Percentiles rank a stretch among this genome's conserved stretches.
Evolutionary conservation across 2,113 vertebrate species (phyloP).

Genomic region (Hipposideros armiger): DNA sequence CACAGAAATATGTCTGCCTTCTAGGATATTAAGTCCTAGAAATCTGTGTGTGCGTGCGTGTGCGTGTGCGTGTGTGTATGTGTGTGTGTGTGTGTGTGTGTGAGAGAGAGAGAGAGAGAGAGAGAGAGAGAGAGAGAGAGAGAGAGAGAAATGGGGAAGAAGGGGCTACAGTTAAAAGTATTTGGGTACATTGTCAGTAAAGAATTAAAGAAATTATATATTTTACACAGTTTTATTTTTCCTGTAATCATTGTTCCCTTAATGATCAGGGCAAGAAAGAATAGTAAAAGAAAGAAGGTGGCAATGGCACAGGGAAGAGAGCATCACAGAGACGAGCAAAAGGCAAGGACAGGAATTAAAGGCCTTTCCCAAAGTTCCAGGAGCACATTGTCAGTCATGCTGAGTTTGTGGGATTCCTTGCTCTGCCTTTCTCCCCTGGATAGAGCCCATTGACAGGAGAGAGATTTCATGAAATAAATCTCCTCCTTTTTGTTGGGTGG

Average conservation of each 20-base stretch:
- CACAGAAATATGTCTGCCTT: background rate
- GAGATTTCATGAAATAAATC: conserved; percentile 15
- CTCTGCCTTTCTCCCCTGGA: background rate
- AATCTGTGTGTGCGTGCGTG: background rate
- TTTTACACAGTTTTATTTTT: conserved; percentile 1
- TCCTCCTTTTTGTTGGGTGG: background rate
- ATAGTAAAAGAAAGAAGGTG: background rate
- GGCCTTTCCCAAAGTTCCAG: background rate
- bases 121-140: background rate
- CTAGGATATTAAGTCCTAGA: background rate
- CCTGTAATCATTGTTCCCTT: background rate
- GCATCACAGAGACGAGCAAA: background rate
- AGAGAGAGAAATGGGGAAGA: background rate
- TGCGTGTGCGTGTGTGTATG: no score
- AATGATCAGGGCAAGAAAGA: background rate
- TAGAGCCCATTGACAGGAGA: background rate
- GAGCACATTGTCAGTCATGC: background rate
- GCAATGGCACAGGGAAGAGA: background rate
- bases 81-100: background rate
- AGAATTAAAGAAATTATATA: background rate
- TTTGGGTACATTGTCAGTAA: background rate
- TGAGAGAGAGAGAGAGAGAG: background rate
- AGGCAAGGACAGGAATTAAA: background rate
- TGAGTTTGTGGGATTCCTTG: background rate
- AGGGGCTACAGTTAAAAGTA: background rate